Base-by-base conservation (phyloP, 2,797 vertebrate species). In the Pipistrellus pygmaeus region DNA sequence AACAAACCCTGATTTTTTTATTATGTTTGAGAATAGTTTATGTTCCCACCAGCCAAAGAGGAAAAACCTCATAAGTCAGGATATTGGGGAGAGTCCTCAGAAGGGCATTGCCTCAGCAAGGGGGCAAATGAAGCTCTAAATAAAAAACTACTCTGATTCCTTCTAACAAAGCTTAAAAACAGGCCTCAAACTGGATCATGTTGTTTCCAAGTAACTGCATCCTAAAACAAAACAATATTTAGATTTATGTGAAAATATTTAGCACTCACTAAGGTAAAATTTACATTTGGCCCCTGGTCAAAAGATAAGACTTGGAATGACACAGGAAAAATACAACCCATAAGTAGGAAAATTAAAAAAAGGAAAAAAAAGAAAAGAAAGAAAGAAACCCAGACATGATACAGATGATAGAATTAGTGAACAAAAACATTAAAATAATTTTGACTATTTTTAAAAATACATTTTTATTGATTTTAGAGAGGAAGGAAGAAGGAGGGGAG, bases 221-320 rank as follows among this genome's bases (percentile, higher is more conserved):
- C 62, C 51, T 41, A 72, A 66, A 86, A 46, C 41, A 76, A 85
- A 90, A 41, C 41, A 71, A 12, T 69, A 81, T 68, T 66, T 85
- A 51, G 35, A 91, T 73, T 75, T 88, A 62, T 32, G 66, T 38
- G 84, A 82, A 84, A 92, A 64, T 83, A 77, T 7, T 18, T 62
- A 69, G 48, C 21, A 66, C 25, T 68, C 30, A 72, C 17, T n/a
- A 84, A 87, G 21, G 64, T 72, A 76, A 80, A 78, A 57, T 89
- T 94, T 32, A 91, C 38, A 62, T 88, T 91, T 93, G 76, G 38
- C 71, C 51, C 41, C 76, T 21, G 48, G 51, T 83, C 20, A 84
- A 21, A 94, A 89, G 48, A 80, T 46, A 27, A 81, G 53, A 60
- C 46, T 91, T 76, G 25, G 20, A 68, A 76, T 91, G 73, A 80